Base-by-base conservation (phyloP, 2,888 invertebrate species). In the Autographa gamma region DNA sequence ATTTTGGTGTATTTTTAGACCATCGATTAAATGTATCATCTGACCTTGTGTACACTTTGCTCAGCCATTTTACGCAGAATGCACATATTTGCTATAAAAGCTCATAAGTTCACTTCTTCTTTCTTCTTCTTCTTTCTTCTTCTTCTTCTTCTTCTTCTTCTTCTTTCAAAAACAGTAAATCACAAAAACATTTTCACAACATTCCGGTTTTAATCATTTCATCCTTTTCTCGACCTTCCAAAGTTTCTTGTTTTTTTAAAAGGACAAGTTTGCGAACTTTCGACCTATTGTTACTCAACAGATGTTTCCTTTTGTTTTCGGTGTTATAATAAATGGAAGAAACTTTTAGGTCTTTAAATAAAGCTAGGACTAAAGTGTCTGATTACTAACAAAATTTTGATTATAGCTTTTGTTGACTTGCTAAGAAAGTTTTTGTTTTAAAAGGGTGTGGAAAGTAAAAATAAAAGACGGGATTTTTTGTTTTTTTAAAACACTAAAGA, bases 301-400 rank as follows among this genome's bases (percentile, higher is more conserved):
- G 77, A 68, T 69, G 73, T 52, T 60, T 61, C 48, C 48, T 66
- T 79, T 69, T 59, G 38, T 60, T 70, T 65, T 64, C 62, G 54
- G 16, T 2, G 5, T 56, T 66, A 72, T n/a, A 38, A 18, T 64
- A 61, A 31, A 18, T 34, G 16, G 16, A 34, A 31, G 16, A 14
- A 64, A 67, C n/a, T 64, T 74, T 54, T 3, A 11, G 31, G 14
- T 60, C 18, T 19, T 59, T 6, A n/a, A 16, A 31, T 54, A 56
- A 14, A 41, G 25, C 34, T 58, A n/a, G 56, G 41, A n/a, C 52
- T 52, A 52, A 8, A 52, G n/a, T 52, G 52, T 18, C 4, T n/a
- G 48, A n/a, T 48, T 48, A 16, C 7, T 18, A 16, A 16, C 16
- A 18, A 52, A 52, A 52, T 52, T n/a, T n/a, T 18, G 8, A 16